Conservation (phyloP, 37 sponge, comb jelly and placozoan genomes). For the Mnemiopsis leidyi region DNA sequence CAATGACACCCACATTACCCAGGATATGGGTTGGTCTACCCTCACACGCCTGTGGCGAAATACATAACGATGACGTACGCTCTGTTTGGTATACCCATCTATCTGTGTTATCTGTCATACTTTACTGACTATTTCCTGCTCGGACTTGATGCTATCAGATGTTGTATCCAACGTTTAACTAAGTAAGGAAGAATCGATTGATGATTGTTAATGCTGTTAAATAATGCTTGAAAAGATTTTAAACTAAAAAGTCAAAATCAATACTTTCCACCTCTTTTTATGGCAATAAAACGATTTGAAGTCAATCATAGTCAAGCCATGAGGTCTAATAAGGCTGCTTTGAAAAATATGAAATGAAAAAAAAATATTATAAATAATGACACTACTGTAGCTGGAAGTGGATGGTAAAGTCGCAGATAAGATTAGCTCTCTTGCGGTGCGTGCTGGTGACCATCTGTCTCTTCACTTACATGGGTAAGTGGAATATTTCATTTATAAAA, state of each 20-base stretch:
- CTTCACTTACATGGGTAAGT: background rate
- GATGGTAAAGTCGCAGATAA: background rate
- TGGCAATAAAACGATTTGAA: too few species aligned
- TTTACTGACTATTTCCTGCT: background rate
- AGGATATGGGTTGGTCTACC: constrained; percentile 11
- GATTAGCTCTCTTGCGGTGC: background rate
- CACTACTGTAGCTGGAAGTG: background rate
- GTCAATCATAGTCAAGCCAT: too few species aligned
- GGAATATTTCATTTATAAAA: too few species aligned
- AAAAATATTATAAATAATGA: too few species aligned
- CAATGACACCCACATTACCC: too few species aligned
- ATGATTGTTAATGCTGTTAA: too few species aligned
- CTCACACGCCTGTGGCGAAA: background rate
- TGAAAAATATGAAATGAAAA: too few species aligned
- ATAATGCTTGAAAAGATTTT: too few species aligned
- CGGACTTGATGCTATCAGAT: background rate
- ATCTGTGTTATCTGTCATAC: background rate
- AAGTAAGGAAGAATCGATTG: too few species aligned
- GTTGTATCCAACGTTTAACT: background rate
- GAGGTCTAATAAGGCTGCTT: too few species aligned
- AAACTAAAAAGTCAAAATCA: too few species aligned
- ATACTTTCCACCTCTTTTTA: too few species aligned
- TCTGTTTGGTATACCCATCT: constrained; percentile 8
- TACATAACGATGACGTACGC: background rate
- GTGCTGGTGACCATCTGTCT: background rate